phyloP scores from a whole-genome alignment of 2,113 vertebrate genomes.

The Columbina picui region DNA sequence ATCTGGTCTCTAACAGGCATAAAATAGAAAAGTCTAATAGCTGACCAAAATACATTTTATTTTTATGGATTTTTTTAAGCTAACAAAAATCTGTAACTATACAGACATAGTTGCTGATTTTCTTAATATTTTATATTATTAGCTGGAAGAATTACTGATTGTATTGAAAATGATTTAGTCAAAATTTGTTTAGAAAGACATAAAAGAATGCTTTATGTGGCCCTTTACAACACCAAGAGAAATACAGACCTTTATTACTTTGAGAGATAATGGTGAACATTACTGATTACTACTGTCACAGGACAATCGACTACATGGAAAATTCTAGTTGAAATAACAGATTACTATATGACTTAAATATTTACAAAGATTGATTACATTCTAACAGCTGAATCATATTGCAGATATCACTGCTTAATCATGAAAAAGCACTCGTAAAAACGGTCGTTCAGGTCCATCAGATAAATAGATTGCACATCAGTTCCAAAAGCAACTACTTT shows the following conservation, averaged over 20 bases:
- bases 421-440: neutral
- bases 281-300: constrained; percentile 20
- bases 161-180: neutral
- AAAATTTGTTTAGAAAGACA: neutral
- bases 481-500: neutral
- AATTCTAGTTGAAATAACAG: constrained; percentile 16
- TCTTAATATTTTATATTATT: neutral
- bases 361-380: constrained; percentile 10
- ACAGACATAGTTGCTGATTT: neutral
- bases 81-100: neutral
- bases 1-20: neutral
- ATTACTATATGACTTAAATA: neutral
- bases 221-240: neutral
- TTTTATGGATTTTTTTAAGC: neutral
- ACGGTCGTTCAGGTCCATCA: neutral
- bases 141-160: neutral
- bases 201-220: neutral
- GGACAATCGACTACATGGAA: constrained; percentile 1
- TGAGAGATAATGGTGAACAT: neutral
- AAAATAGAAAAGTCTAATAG: neutral
- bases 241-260: neutral
- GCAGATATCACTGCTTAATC: neutral
- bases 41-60: neutral
- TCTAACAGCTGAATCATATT: neutral
- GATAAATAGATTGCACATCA: neutral